A percentile compares a stretch with the other conserved stretches of the same genome.
Evolutionary conservation across 2,797 vertebrate genomes (phyloP).

Genomic region (Bufotes viridis): DNA sequence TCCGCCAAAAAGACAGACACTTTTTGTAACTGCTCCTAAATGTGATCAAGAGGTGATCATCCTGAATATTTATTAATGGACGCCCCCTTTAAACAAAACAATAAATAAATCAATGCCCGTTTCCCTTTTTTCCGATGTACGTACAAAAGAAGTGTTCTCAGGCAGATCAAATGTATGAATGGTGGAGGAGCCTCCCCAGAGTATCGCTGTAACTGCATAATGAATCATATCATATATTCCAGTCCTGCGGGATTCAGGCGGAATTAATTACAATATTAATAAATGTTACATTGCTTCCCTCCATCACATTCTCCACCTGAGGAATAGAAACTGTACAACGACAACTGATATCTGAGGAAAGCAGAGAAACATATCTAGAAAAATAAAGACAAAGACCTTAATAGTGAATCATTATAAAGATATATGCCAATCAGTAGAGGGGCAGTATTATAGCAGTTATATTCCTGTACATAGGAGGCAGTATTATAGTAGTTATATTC

Average conservation of each 20-base stretch:
- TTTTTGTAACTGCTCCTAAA: too few species aligned
- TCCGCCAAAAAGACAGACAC: too few species aligned
- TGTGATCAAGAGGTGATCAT: too few species aligned
- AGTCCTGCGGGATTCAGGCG: neutral
- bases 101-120: neutral
- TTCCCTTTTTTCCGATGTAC: neutral
- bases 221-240: neutral
- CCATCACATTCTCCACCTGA: neutral
- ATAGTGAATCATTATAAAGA: too few species aligned
- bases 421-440: too few species aligned
- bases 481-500: too few species aligned
- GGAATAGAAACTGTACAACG: neutral
- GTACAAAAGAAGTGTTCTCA: neutral
- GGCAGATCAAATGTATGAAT: neutral
- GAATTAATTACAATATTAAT: constrained; percentile 39
- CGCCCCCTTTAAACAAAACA: neutral
- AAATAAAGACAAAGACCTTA: too few species aligned
- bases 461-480: too few species aligned
- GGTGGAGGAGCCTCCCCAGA: neutral
- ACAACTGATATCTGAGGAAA: neutral
- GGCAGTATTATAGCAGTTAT: too few species aligned
- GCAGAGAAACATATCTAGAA: neutral
- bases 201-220: neutral
- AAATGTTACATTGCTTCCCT: constrained; percentile 14
- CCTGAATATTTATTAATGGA: too few species aligned